A percentile compares a stretch with the other conserved stretches of the same genome.
These are phyloP conservation scores for Acronicta aceris DNA, from an alignment of 2,888 invertebrate genomes.

Conservation along the genomic window DNA sequence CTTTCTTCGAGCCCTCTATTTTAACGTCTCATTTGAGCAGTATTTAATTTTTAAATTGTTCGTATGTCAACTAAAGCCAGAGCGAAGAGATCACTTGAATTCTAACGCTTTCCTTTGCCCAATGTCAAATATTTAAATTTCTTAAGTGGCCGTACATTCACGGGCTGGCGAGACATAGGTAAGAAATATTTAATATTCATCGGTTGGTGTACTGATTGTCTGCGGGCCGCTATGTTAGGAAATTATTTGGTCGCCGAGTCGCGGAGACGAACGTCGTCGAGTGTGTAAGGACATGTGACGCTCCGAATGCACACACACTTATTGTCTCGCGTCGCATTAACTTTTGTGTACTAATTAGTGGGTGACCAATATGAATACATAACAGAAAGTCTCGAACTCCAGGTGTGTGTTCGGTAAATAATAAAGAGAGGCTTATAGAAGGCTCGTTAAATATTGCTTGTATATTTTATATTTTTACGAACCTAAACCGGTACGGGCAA, in stretches of 20 bases:
- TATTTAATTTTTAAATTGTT: conserved; percentile 88
- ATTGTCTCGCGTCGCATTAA: conserved; percentile 83
- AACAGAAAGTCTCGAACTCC: conserved; percentile 86
- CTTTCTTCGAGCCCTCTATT: conserved; percentile 72
- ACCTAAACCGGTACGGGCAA: conserved; percentile 76
- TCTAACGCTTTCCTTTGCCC: conserved; percentile 89
- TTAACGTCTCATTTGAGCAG: conserved; percentile 84
- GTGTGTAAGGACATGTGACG: conserved; percentile 76
- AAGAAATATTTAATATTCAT: conserved; percentile 86
- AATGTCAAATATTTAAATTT: conserved; percentile 88
- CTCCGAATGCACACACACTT: conserved; percentile 73
- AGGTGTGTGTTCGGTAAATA: conserved; percentile 87
- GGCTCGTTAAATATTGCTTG: conserved; percentile 79
- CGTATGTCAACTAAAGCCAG: conserved; percentile 84
- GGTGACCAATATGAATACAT: conserved; percentile 87
- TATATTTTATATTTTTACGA: conserved; percentile 80
- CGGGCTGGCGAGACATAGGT: conserved; percentile 81
- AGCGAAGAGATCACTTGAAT: conserved; percentile 88
- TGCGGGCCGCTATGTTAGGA: conserved; percentile 68
- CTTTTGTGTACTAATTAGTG: conserved; percentile 89
- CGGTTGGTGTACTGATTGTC: conserved; percentile 71
- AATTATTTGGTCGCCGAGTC: conserved; percentile 67
- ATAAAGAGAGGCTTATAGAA: conserved; percentile 76
- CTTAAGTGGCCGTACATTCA: conserved; percentile 88
- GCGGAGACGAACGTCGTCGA: conserved; percentile 55